These are phyloP conservation scores for Agapornis roseicollis DNA, from an alignment of 2,113 vertebrate species.

Conservation along the genomic window DNA sequence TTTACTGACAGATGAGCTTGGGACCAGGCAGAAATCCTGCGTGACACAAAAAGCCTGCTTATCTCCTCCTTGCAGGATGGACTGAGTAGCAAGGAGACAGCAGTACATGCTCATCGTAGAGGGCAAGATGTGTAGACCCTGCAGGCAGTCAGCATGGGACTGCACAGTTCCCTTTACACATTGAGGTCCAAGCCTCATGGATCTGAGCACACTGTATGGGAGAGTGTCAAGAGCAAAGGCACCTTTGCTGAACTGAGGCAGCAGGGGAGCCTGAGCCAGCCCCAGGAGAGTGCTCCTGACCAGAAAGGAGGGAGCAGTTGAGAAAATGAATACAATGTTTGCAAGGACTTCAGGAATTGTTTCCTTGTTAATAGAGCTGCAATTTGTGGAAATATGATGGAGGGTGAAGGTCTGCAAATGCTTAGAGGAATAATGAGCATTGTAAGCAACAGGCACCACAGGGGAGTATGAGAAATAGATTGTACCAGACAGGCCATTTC, in stretches of 20 bases:
- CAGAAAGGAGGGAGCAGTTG: slow-evolving; percentile 35
- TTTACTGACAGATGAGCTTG: background rate
- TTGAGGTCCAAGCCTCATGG: background rate
- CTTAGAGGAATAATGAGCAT: slow-evolving; percentile 68
- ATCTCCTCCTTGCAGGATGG: background rate
- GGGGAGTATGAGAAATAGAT: slow-evolving; percentile 64
- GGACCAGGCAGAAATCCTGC: background rate
- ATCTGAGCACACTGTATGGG: background rate
- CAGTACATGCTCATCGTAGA: fast-evolving
- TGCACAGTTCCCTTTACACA: fast-evolving
- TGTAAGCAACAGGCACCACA: slow-evolving; percentile 66
- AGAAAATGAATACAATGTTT: slow-evolving; percentile 51
- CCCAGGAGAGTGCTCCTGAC: background rate
- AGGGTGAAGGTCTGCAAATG: slow-evolving; percentile 66
- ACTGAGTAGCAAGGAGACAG: background rate
- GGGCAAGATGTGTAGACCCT: background rate
- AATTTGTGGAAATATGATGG: slow-evolving; percentile 65
- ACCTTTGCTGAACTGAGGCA: background rate
- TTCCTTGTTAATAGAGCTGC: slow-evolving; percentile 60
- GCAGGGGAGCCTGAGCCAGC: background rate
- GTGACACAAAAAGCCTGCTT: background rate
- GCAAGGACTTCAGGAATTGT: slow-evolving; percentile 65
- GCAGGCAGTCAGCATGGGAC: fast-evolving
- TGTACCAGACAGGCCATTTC: slow-evolving; percentile 64
- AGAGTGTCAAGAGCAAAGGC: background rate